Evolutionary conservation across 2,888 invertebrate species (phyloP), one percentile per base, ranked within the genome.

Genomic region (Diloba caeruleocephala): DNA sequence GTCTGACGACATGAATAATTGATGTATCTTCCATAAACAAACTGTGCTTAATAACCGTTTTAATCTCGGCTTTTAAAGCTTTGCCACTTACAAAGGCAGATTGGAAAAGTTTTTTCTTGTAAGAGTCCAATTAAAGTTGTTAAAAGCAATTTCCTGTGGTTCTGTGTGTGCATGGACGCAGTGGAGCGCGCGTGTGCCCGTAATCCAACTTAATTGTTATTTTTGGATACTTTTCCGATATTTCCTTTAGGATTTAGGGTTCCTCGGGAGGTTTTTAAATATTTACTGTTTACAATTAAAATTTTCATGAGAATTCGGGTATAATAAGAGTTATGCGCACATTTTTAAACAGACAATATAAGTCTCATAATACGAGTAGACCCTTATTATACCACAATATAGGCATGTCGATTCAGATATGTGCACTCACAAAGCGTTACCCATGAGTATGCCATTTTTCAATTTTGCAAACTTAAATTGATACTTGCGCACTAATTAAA

Each of bases 61-160:
- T 85, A 85, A 88, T 87, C 84, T 84, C 78, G 59, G 74, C 76
- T 79, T 85, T 85, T 82, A 82, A 85, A 85, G 84, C 83, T 79
- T 76, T 74, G 71, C 79, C 79, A 84, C 85, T 87, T 82, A 89
- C 86, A 90, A 89, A 87, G 85, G 89, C 84, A 89, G 88, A 90
- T 91, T 91, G 90, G 89, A 89, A 91, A 91, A 91, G 86, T 90
- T 91, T 88, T 90, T 90, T 89, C 89, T 90, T 89, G 81, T 79
- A 80, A 79, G 84, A 85, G 77, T 88, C 88, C 89, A 91, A 90
- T 91, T 90, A 90, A 90, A 91, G 78, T 92, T 90, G 90, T 90
- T 90, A 86, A 81, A 89, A 88, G 88, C 87, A 88, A 89, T 90
- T 90, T 90, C 87, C 88, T 78, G 72, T 55, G 74, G 72, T 61